phyloP scores from a whole-genome alignment of 2,113 vertebrate genomes.

The Dolichallabes microphthalmus region DNA sequence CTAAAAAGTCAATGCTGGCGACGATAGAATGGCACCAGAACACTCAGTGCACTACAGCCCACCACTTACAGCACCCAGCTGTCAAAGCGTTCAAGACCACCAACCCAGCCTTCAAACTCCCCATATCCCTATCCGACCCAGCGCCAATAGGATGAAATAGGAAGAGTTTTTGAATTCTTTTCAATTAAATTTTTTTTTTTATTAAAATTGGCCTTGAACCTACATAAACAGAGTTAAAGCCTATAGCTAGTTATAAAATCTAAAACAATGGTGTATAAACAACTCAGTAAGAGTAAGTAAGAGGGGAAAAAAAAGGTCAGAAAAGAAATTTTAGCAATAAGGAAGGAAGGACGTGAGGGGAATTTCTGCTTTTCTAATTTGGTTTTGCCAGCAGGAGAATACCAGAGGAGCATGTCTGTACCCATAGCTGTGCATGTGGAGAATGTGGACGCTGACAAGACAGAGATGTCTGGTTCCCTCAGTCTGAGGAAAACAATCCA shows the following conservation, averaged over 20 bases:
- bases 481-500: constrained; percentile 60
- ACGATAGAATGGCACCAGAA: too few species aligned
- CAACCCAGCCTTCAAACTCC: too few species aligned
- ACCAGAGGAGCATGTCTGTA: constrained; percentile 75
- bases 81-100: too few species aligned
- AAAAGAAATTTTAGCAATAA: not conserved
- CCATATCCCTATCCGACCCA: too few species aligned
- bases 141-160: too few species aligned
- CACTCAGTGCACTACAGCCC: too few species aligned
- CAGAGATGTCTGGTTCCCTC: constrained; percentile 69
- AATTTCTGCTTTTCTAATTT: not conserved
- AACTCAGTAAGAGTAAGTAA: not conserved
- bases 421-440: constrained; percentile 67
- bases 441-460: constrained; percentile 57
- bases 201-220: not conserved
- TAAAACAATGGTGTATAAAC: not conserved
- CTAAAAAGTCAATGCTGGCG: not conserved
- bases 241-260: not conserved
- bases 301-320: not conserved
- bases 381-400: constrained; percentile 62
- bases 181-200: too few species aligned
- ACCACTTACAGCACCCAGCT: too few species aligned
- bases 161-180: not conserved
- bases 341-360: not conserved
- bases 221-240: not conserved